phyloP scores from a whole-genome alignment of 2,113 vertebrate species.

The Stercorarius parasiticus region DNA sequence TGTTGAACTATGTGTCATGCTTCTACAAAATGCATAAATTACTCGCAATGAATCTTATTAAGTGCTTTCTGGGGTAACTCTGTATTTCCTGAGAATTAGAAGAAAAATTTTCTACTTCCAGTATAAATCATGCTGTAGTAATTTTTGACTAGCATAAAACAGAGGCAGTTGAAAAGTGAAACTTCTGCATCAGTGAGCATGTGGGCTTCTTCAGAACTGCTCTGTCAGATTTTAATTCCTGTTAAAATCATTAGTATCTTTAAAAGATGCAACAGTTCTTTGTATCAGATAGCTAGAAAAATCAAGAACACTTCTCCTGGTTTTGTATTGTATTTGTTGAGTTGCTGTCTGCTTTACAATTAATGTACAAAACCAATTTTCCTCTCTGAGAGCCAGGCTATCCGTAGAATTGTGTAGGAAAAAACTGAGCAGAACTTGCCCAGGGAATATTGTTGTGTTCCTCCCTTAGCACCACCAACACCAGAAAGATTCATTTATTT shows the following conservation, averaged over 20 bases:
- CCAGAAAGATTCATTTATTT: background rate
- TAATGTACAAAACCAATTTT: background rate
- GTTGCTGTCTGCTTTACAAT: background rate
- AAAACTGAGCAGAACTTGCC: background rate
- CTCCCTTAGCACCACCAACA: background rate
- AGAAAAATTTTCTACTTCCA: background rate
- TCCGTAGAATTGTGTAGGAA: background rate
- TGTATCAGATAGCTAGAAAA: background rate
- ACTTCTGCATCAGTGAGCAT: background rate
- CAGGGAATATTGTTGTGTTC: background rate
- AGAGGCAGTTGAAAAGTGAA: background rate
- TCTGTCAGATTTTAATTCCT: background rate
- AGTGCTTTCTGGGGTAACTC: background rate
- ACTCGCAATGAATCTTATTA: background rate
- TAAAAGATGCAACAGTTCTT: background rate
- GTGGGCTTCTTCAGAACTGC: background rate
- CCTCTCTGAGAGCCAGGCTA: background rate
- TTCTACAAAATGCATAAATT: background rate
- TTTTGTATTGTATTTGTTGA: background rate
- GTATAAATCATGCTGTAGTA: background rate
- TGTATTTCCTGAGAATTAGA: background rate
- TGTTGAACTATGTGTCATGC: background rate
- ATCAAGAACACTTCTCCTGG: background rate
- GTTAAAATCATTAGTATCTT: background rate
- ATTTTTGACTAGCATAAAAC: background rate